phyloP scores from a whole-genome alignment of 2,797 vertebrate species.

The Arnoldichthys spilopterus region DNA sequence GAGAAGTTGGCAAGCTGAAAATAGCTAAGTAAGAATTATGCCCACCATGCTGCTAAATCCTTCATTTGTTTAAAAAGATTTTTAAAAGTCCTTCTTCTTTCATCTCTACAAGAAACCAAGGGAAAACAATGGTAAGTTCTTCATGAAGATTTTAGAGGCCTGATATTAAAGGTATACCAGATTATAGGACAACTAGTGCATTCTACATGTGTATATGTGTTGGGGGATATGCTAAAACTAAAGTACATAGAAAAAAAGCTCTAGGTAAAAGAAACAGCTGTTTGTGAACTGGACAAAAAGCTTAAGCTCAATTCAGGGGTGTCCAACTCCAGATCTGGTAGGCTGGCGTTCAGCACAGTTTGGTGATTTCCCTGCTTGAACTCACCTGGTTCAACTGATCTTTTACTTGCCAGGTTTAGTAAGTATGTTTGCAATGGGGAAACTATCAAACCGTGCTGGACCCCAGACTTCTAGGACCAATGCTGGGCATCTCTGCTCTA shows the following conservation, averaged over 20 bases:
- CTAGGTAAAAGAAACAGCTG: background rate
- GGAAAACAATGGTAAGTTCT: constrained; percentile 88
- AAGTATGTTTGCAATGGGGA: too few species aligned
- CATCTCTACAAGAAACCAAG: constrained; percentile 84
- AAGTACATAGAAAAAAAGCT: too few species aligned
- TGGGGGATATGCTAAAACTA: background rate
- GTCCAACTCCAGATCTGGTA: too few species aligned
- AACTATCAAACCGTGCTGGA: too few species aligned
- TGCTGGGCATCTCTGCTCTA: too few species aligned
- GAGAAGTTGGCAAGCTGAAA: constrained; percentile 91
- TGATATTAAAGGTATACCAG: background rate
- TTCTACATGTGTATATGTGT: background rate
- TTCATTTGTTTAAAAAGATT: background rate
- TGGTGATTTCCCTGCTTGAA: too few species aligned
- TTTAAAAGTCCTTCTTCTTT: constrained; percentile 47
- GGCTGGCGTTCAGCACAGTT: too few species aligned
- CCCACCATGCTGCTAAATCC: background rate
- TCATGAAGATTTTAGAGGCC: background rate
- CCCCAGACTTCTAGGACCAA: too few species aligned
- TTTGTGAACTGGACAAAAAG: background rate
- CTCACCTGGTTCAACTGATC: too few species aligned
- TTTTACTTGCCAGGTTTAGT: too few species aligned
- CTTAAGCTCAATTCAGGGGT: too few species aligned
- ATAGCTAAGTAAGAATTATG: constrained; percentile 87
- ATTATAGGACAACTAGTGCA: background rate